These are phyloP conservation scores for Petrophora chlorosata DNA, from an alignment of 2,888 invertebrate genomes.

Conservation along the genomic window DNA sequence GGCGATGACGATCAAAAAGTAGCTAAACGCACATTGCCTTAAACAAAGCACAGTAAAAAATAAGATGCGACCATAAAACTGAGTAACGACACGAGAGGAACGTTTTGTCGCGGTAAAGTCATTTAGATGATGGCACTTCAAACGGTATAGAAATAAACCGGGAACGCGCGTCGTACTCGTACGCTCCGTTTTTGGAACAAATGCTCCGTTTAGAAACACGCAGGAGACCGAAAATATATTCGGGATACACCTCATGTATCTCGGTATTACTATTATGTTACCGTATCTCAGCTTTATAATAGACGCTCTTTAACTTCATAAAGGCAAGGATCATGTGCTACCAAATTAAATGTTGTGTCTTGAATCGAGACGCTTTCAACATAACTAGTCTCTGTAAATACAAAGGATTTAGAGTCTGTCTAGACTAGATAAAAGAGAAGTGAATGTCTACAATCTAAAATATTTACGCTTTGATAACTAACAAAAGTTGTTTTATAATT, in stretches of 20 bases:
- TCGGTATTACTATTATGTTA: constrained; percentile 13
- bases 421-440: no score
- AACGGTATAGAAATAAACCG: constrained; percentile 62
- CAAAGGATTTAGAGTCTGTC: no score
- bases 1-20: constrained; percentile 23
- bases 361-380: no score
- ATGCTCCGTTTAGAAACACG: constrained; percentile 47
- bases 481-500: constrained; percentile 35
- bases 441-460: neutral
- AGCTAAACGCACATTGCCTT: constrained; percentile 32
- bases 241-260: constrained; percentile 35
- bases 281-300: constrained; percentile 11
- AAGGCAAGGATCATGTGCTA: constrained; percentile 55
- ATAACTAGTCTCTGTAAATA: no score
- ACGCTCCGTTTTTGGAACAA: constrained; percentile 58
- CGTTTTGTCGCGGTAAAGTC: constrained; percentile 54
- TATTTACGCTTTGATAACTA: constrained; percentile 41
- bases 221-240: constrained; percentile 48
- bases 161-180: constrained; percentile 42
- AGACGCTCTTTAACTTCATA: constrained; percentile 22
- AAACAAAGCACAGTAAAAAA: constrained; percentile 36
- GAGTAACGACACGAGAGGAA: constrained; percentile 46
- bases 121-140: constrained; percentile 60
- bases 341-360: constrained; percentile 51
- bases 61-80: constrained; percentile 42